Conservation (phyloP, 2,888 invertebrate genomes). For the Meganola albula region DNA sequence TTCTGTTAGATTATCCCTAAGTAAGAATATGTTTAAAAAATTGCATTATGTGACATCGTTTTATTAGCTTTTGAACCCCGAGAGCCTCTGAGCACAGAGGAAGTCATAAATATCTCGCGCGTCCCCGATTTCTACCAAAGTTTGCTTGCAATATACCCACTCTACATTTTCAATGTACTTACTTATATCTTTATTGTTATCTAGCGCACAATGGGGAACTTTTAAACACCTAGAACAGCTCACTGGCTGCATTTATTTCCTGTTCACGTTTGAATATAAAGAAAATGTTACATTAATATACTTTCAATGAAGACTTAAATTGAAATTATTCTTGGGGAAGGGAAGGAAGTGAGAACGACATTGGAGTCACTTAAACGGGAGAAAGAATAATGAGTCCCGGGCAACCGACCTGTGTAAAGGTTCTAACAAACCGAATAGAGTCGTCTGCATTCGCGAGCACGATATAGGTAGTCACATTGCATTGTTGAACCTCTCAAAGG, state of each 20-base stretch:
- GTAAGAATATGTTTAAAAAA: slow-evolving; percentile 40
- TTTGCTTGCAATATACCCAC: slow-evolving; percentile 48
- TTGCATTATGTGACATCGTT: slow-evolving; percentile 56
- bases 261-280: slow-evolving; percentile 20
- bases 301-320: slow-evolving; percentile 52
- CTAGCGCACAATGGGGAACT: slow-evolving; percentile 27
- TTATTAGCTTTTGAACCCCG: slow-evolving; percentile 62
- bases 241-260: slow-evolving; percentile 16
- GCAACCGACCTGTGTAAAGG: slow-evolving; percentile 40
- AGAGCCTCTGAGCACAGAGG: slow-evolving; percentile 49
- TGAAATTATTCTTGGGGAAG: slow-evolving; percentile 55
- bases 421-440: too few species aligned
- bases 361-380: slow-evolving; percentile 59
- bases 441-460: too few species aligned
- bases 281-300: slow-evolving; percentile 41
- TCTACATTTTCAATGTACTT: slow-evolving; percentile 33
- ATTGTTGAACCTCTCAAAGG: too few species aligned
- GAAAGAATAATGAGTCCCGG: slow-evolving; percentile 59
- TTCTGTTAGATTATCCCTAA: slow-evolving; percentile 28
- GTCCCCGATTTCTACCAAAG: slow-evolving; percentile 55
- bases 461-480: too few species aligned
- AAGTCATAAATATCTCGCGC: slow-evolving; percentile 64
- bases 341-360: slow-evolving; percentile 65
- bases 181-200: slow-evolving; percentile 36
- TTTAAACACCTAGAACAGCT: slow-evolving; percentile 30